Evolutionary conservation across 2,113 vertebrate species (phyloP), one percentile per base, ranked within the genome.

Genomic region (Jaculus jaculus): DNA sequence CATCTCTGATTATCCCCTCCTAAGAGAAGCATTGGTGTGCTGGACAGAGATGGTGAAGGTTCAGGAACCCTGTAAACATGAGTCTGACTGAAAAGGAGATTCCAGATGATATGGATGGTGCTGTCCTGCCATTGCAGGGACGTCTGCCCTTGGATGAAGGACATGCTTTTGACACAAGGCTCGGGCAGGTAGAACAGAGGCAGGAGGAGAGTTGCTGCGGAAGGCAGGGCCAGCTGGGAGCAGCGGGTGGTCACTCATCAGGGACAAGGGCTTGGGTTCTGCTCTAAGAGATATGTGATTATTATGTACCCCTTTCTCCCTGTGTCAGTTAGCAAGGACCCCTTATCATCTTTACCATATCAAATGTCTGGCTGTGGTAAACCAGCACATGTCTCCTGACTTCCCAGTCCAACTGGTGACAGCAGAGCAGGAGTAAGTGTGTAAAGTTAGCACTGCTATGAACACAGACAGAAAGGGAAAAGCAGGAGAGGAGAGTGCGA

Each of bases 61-160:
- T 26, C 63, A 8, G 32, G 17, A 16, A 32, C 28, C 2, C 7
- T 0, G 1, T 12, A 54, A 12, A 54, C 54, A 12, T 15, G 54
- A 54, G 54, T 54, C 54, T 54, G 10, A 54, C 54, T 7, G 54
- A 54, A 54, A 54, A 54, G 68, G n/a, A 9, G 20, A 13, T 12
- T 0, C 1, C 0, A 0, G 7, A 77, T 32, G 34, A 30, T 7
- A 0, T 3, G 28, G 30, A 9, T 1, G 1, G 3, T 11, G 15
- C 0, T 54, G n/a, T n/a, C 3, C 2, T 3, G 15, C 0, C 15
- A 32, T 15, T 0, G 24, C 20, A 37, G 21, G 42, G 4, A 21
- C 61, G 37, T 6, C 34, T 2, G 15, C 65, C 2, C 1, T 51
- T 42, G 42, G 72, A 7, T 4, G 2, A 4, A 37, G 63, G 73